Percentiles rank a stretch among this genome's conserved stretches.
Evolutionary conservation across 1,140 invertebrate species (phyloP).

Genomic region (Magallana ariakensis): DNA sequence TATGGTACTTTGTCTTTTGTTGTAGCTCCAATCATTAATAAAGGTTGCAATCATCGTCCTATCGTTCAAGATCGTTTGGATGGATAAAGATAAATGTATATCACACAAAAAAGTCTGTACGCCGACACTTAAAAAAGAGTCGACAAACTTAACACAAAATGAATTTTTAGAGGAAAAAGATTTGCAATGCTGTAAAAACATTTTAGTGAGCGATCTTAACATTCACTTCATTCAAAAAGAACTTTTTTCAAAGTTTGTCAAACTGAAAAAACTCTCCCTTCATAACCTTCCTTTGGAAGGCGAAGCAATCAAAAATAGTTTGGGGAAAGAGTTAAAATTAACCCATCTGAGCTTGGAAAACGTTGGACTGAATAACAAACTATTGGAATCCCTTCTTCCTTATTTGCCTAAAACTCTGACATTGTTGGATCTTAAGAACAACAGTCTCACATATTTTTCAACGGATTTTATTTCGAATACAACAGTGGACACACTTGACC

Average conservation of each 20-base stretch:
- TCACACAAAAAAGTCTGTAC: too few species aligned
- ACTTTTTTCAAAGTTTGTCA: constrained; percentile 1
- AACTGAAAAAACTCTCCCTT: not conserved
- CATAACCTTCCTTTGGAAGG: not conserved
- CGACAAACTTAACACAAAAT: not conserved
- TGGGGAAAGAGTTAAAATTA: not conserved
- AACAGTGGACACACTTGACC: not conserved
- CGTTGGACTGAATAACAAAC: not conserved
- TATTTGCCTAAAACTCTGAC: not conserved
- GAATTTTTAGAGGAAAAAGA: not conserved
- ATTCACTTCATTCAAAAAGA: not conserved
- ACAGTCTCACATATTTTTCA: not conserved
- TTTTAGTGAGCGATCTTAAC: not conserved
- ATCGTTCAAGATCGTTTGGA: too few species aligned
- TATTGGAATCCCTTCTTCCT: not conserved
- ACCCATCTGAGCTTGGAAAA: not conserved
- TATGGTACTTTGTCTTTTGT: too few species aligned
- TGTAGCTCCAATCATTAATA: too few species aligned
- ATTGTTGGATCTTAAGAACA: not conserved
- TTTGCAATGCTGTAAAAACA: not conserved
- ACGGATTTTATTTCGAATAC: not conserved
- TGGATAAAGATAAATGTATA: too few species aligned
- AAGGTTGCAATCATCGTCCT: too few species aligned
- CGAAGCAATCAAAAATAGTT: not conserved
- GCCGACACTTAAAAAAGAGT: not conserved